Conservation (phyloP, 2,797 vertebrate genomes). For the Pseudomugil gertrudae region DNA sequence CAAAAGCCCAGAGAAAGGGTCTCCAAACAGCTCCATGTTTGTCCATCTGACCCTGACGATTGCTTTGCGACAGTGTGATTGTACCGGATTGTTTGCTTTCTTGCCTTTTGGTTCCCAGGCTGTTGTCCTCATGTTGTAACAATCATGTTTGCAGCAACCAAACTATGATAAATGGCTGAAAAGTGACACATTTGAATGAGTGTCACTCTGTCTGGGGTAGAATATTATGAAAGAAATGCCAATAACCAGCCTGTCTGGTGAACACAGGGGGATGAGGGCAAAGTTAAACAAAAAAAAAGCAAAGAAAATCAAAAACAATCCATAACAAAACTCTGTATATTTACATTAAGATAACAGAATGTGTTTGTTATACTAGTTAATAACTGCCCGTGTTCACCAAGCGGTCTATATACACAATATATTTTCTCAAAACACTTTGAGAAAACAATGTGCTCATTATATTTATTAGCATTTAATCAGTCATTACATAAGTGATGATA, state of each 20-base stretch:
- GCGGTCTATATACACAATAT: not conserved
- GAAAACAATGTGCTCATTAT: not conserved
- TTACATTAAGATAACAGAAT: not conserved
- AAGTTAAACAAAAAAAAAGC: too few species aligned
- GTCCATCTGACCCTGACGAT: conserved; percentile 43
- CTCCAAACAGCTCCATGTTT: conserved; percentile 45
- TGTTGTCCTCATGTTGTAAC: conserved; percentile 67
- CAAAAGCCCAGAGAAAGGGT: conserved; percentile 52
- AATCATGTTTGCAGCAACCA: conserved; percentile 54
- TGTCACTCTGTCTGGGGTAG: conserved; percentile 4
- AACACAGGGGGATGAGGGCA: conserved; percentile 2
- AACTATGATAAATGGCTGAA: conserved; percentile 67
- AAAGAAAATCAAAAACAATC: not conserved
- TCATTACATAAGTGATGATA: not conserved
- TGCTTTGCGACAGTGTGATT: conserved; percentile 36
- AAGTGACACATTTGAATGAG: conserved; percentile 41
- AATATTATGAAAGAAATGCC: conserved; percentile 32
- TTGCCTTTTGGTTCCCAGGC: conserved; percentile 33
- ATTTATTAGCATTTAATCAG: not conserved
- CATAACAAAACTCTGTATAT: not conserved
- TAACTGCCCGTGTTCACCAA: not conserved
- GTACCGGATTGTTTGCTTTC: conserved; percentile 40
- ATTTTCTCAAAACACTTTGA: not conserved
- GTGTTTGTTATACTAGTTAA: not conserved
- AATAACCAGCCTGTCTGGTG: conserved; percentile 8